Evolutionary conservation across 2,888 invertebrate genomes (phyloP), one percentile per base, ranked within the genome.

Genomic region (Aphodius granarius): DNA sequence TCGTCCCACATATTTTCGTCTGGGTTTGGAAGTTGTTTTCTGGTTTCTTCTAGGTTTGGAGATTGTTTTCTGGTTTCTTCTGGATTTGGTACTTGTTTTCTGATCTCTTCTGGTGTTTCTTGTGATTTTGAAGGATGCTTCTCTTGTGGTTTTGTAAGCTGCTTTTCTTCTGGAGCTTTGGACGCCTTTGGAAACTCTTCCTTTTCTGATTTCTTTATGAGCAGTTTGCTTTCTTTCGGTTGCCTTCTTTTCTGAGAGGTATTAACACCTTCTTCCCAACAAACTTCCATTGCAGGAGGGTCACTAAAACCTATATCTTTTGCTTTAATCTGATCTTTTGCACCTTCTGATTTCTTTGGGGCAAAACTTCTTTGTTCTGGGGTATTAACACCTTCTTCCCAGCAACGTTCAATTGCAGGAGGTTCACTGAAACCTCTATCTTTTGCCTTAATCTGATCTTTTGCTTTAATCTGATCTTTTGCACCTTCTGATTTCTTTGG

Each of bases 1-100:
- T 88, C 87, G 13, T 86, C 81, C 72, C 81, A 80, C 62, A 81
- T 80, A 73, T 80, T 80, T 68, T 80, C 78, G 17, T 71, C 77
- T 9, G n/a, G n/a, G n/a, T n/a, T n/a, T n/a, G n/a, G n/a, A n/a
- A n/a, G n/a, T n/a, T n/a, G n/a, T n/a, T n/a, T n/a, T n/a, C n/a
- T n/a, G n/a, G n/a, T n/a, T n/a, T n/a, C n/a, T n/a, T n/a, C n/a
- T n/a, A 79, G 66, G 2, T 78, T n/a, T n/a, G n/a, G n/a, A n/a
- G n/a, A n/a, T n/a, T n/a, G n/a, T n/a, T n/a, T n/a, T n/a, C n/a
- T 75, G 5, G 71, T 22, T 19, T 75, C 73, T 68, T 77, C 78
- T 5, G 3, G 6, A 63, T 62, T 13, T 73, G 2, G 22, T n/a
- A n/a, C n/a, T n/a, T n/a, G n/a, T n/a, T n/a, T n/a, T n/a, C n/a